Percentiles rank a stretch among this genome's conserved stretches.
Evolutionary conservation across 2,888 invertebrate species (phyloP).

Genomic region (Sphaerophoria rueppellii): DNA sequence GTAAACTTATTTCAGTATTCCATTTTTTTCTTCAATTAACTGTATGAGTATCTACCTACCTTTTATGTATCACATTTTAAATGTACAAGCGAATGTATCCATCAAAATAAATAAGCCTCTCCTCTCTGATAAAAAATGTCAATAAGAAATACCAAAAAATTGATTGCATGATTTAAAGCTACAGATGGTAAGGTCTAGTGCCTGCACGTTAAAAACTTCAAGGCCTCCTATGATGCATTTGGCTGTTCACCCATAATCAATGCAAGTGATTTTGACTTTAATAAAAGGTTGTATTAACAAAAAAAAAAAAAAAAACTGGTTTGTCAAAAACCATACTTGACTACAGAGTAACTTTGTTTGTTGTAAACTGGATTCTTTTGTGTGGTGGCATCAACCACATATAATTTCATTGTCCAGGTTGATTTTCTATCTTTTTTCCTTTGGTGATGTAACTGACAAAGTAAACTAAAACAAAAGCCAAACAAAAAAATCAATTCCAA

Average conservation of each 20-base stretch:
- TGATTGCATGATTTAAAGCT: conserved; percentile 14
- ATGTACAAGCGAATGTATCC: not conserved
- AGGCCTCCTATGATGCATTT: conserved; percentile 23
- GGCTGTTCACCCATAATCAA: not conserved
- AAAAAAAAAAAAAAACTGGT: conserved; percentile 52
- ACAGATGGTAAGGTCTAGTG: not conserved
- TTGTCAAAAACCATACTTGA: conserved; percentile 29
- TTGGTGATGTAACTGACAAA: conserved; percentile 52
- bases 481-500: conserved; percentile 65
- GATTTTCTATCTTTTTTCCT: conserved; percentile 19
- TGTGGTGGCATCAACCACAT: conserved; percentile 40
- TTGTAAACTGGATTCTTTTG: conserved; percentile 19
- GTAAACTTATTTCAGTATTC: conserved; percentile 44
- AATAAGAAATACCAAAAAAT: not conserved
- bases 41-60: not conserved
- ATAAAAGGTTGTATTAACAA: conserved; percentile 16
- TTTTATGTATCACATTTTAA: too few species aligned
- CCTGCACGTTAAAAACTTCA: conserved; percentile 30
- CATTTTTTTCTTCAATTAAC: conserved; percentile 14
- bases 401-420: conserved; percentile 45
- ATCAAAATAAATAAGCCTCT: conserved; percentile 13
- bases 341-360: conserved; percentile 46
- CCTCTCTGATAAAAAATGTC: too few species aligned
- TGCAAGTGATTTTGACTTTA: conserved; percentile 36
- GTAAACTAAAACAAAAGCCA: conserved; percentile 57